A percentile compares a stretch with the other conserved stretches of the same genome.
Evolutionary conservation across 2,888 invertebrate species (phyloP).

Genomic region (Cerastis rubricosa): DNA sequence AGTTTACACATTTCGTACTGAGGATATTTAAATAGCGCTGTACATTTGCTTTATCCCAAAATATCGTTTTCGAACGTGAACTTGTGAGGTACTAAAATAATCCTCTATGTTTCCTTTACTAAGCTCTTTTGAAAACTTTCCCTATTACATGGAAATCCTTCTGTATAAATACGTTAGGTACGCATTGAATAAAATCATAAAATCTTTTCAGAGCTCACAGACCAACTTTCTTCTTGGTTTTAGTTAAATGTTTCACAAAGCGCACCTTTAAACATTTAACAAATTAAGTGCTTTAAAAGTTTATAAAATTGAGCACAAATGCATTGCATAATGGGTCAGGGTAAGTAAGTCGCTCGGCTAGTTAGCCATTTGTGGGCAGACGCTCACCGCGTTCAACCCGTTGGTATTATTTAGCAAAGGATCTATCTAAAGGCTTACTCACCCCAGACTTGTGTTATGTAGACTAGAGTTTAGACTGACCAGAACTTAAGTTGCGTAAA

Average conservation of each 20-base stretch:
- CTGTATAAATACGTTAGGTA: constrained; percentile 24
- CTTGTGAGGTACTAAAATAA: constrained; percentile 35
- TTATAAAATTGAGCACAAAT: constrained; percentile 45
- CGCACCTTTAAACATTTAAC: constrained; percentile 27
- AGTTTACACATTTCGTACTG: constrained; percentile 35
- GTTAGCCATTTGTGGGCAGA: constrained; percentile 72
- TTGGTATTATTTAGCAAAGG: constrained; percentile 72
- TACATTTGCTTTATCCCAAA: constrained; percentile 9
- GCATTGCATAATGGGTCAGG: constrained; percentile 58
- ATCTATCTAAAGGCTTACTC: constrained; percentile 50
- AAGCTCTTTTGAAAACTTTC: constrained; percentile 42
- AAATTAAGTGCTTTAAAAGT: constrained; percentile 44
- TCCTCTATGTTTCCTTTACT: constrained; percentile 18
- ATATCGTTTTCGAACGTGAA: constrained; percentile 22
- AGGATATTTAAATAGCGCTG: constrained; percentile 19
- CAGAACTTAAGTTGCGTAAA: not conserved
- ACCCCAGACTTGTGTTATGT: constrained; percentile 17
- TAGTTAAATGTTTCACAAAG: constrained; percentile 24
- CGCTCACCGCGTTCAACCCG: constrained; percentile 62
- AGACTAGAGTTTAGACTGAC: constrained; percentile 15
- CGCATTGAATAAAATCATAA: constrained; percentile 25
- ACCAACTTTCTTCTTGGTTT: constrained; percentile 18
- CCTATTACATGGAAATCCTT: constrained; percentile 29
- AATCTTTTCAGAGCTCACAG: constrained; percentile 19
- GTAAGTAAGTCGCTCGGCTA: constrained; percentile 55